Base-by-base conservation (phyloP, 2,888 invertebrate species). In the Rhamnusium bicolor region DNA sequence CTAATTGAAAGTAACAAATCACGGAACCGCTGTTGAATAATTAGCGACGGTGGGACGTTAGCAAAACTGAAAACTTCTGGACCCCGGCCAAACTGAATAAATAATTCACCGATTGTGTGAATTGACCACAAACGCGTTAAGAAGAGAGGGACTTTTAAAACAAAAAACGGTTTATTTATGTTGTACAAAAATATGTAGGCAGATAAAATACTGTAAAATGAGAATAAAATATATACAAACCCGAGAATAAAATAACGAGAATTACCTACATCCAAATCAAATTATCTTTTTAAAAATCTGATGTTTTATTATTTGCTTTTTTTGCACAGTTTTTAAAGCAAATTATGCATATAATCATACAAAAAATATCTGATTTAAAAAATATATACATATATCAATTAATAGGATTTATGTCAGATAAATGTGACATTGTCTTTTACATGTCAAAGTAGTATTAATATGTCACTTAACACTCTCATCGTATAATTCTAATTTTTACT, bases 1-100 rank as follows among this genome's bases (percentile, higher is more conserved):
- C 74, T 78, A 78, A 78, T 76, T 76, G 75, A 76, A 76, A 74
- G 68, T 72, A 66, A 78, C 78, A 78, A 78, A 76, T 78, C 76
- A 78, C 74, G 29, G 66, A 65, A 68, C 73, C 69, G 60, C 63
- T 29, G 53, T 19, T 78, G 78, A 78, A 78, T 78, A 78, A 78
- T 76, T 73, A 70, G 66, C 69, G 69, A 69, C 60, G 56, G 40
- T 56, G 66, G 40, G 61, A 40, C 53, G 65, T 14, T 56, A 56
- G 66, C 24, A 18, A 40, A 40, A 54, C 29, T 19, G 65, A 53
- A 62, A 67, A 56, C 66, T 56, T 46, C 56, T 67, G 66, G 66
- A 54, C 66, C 16, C 21, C 14, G 56, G 66, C 66, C 66, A 67
- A 56, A 21, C 32, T 32, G 56, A 56, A 67, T 67, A 56, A 56